These are phyloP conservation scores for Macrotis lagotis DNA, from an alignment of 2,113 vertebrate genomes.

Conservation along the genomic window DNA sequence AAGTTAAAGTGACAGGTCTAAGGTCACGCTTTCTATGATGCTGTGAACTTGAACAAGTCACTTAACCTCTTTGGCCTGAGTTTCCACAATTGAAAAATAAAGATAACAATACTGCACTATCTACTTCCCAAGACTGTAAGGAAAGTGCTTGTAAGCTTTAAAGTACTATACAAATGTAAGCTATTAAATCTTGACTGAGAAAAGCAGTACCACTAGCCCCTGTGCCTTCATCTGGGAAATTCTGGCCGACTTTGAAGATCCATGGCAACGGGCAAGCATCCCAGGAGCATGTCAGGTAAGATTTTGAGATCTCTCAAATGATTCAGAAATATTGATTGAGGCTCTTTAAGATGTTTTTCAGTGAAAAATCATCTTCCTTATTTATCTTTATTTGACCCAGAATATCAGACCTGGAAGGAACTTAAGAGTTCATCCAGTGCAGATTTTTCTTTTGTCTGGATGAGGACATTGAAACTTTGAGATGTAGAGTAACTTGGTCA, in stretches of 20 bases:
- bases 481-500: neutral
- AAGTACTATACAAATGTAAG: neutral
- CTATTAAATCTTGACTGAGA: neutral
- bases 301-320: neutral
- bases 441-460: neutral
- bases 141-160: neutral
- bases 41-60: neutral
- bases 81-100: neutral
- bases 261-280: neutral
- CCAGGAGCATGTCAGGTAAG: neutral
- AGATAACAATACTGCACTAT: neutral
- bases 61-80: neutral
- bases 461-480: neutral
- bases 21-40: neutral
- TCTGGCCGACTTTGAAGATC: neutral
- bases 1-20: neutral
- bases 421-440: neutral
- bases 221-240: neutral
- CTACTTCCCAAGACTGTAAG: neutral
- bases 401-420: neutral
- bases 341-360: neutral
- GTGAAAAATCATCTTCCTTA: neutral
- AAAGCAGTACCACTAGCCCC: neutral
- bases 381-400: neutral
- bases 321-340: neutral